Evolutionary conservation across 1,140 invertebrate genomes (phyloP), one percentile per base, ranked within the genome.

Genomic region (Hypsibius dujardini): DNA sequence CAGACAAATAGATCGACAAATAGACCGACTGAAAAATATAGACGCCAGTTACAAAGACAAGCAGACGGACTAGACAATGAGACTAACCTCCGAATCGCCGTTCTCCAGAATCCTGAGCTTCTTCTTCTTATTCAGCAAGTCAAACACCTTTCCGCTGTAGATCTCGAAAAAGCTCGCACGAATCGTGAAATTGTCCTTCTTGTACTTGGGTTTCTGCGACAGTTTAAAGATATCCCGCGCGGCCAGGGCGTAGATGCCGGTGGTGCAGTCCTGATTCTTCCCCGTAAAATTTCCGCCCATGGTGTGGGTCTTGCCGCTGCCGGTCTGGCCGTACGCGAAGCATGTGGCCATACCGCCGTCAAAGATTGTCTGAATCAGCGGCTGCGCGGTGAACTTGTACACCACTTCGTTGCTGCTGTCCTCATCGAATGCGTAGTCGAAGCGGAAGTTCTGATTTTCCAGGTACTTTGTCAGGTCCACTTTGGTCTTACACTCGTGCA

Each of bases 401-500:
- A 96, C 93, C 75, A 95, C 85, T 80, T 97, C 92, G 82, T 99
- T 99, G 75, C 85, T 87, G 76, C 90, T 90, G 47, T 85, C 86
- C 76, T 99, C 95, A 81, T 98, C 94, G 82, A 99, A 99, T 69
- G 94, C 91, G 82, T 98, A 99, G 83, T 99, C 95, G 80, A 97
- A 98, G 75, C 95, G 84, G 80, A 99, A 99, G 75, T 89, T 86
- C 80, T 97, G 94, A 80, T 99, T 98, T 79, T 99, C 96, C 69
- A 99, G 83, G 82, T 92, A 98, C 81, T 98, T 97, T 1, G 95
- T 98, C 70, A 98, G 83, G 82, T 98, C 95, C 69, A 98, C 95
- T 83, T 98, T 98, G 70, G 87, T 86, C 81, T 94, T 95, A 1
- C 94, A 95, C 83, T 98, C 95, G 82, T 99, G 96, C 1, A 99